Base-by-base conservation (phyloP, 2,113 vertebrate species). In the Orthochromis indermauri region DNA sequence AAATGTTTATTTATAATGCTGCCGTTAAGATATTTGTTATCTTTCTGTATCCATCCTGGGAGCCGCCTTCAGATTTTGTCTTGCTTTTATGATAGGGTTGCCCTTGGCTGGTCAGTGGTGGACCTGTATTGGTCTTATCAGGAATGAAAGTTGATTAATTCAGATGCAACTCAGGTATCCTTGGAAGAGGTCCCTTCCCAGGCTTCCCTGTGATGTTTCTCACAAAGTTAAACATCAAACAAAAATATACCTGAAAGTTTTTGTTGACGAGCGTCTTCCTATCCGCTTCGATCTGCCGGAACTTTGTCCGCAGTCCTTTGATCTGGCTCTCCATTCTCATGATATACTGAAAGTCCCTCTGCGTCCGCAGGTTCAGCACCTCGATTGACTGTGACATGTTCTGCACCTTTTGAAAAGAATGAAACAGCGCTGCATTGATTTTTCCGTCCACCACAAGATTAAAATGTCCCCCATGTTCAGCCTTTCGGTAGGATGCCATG, bases 321-420 rank as follows among this genome's bases (percentile, higher is more conserved):
- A 99, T 98, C 94, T 99, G 98, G 10, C 97, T 98, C 95, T 99
- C 98, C 98, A 99, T 99, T 95, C 98, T 99, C 96, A 99, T 97
- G 94, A 99, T 98, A 16, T 99, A 99, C 95, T 99, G 99, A 94
- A 99, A 99, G 96, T 99, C 99, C 93, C 99, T 97, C 96, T 99
- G 98, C 26, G 99, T 99, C 85, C 99, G 97, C 84, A 99, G 96
- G 91, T 99, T 99, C 95, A 99, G 95, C 88, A 99, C 98, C 96
- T 99, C 98, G 90, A 99, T 99, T 85, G 99, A 99, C n/a, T 99
- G 99, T 28, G 99, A 99, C 99, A 99, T 99, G 92, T 99, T 99
- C 96, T 99, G 98, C 90, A 99, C 99, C 99, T 99, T 96, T 95
- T 81, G 84, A 91, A 92, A 88, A 93, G 80, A 94, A 88, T 85